A percentile compares a stretch with the other conserved stretches of the same genome.
Evolutionary conservation across 2,888 invertebrate genomes (phyloP).

Genomic region (Nomada fabriciana): DNA sequence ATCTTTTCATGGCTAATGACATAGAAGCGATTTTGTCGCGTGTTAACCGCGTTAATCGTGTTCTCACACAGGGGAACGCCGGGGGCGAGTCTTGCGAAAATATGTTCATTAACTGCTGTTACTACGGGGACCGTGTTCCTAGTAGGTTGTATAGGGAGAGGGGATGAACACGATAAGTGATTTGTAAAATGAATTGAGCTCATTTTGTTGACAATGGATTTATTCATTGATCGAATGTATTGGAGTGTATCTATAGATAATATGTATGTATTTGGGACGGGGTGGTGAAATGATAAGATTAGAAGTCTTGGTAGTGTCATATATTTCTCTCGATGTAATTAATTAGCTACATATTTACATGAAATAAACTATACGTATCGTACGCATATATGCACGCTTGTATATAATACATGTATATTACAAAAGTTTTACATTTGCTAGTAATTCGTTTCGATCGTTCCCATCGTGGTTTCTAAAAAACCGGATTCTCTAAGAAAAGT

Average conservation of each 20-base stretch:
- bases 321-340: slow-evolving; percentile 74
- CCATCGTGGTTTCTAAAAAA: slow-evolving; percentile 38
- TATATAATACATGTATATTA: slow-evolving; percentile 75
- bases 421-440: slow-evolving; percentile 60
- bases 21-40: slow-evolving; percentile 65
- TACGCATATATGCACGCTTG: slow-evolving; percentile 50
- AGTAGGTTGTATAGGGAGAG: not conserved
- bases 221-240: too few relatives aligned
- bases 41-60: slow-evolving; percentile 41
- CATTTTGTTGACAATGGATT: not conserved
- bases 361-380: slow-evolving; percentile 56
- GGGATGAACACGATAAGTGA: not conserved
- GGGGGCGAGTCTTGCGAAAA: slow-evolving; percentile 23
- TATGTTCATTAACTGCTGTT: slow-evolving; percentile 32
- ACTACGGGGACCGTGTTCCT: not conserved
- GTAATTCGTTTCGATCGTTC: slow-evolving; percentile 11
- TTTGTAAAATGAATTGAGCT: not conserved
- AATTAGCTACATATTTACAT: slow-evolving; percentile 81
- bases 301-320: slow-evolving; percentile 63
- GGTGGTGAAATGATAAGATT: slow-evolving; percentile 7
- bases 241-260: not conserved
- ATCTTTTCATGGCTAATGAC: slow-evolving; percentile 76
- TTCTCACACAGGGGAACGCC: slow-evolving; percentile 19
- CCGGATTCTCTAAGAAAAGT: slow-evolving; percentile 27
- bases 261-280: not conserved